Evolutionary conservation across 2,113 vertebrate genomes (phyloP).

Genomic region (Mormyrus lacerda): DNA sequence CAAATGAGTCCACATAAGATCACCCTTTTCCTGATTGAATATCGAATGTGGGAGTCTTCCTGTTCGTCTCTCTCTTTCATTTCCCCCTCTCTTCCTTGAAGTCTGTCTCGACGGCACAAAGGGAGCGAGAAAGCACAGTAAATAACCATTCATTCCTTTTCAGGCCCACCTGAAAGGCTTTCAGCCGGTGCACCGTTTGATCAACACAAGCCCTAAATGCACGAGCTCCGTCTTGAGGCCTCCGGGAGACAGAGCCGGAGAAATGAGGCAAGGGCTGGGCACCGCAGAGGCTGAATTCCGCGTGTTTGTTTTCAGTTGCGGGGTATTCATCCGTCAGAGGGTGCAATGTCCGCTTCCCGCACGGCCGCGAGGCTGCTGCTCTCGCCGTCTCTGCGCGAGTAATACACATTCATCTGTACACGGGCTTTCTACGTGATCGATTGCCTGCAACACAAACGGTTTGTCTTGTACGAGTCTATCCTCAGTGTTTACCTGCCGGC

Average conservation of each 20-base stretch:
- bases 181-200: neutral
- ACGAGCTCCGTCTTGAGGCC: neutral
- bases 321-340: neutral
- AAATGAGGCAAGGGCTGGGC: neutral
- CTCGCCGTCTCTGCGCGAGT: neutral
- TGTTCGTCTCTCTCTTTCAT: neutral
- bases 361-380: neutral
- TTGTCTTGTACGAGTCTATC: neutral
- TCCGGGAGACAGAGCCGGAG: neutral
- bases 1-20: slow-evolving; percentile 13
- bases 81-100: neutral
- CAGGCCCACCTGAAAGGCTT: slow-evolving; percentile 12
- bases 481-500: neutral
- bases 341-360: neutral
- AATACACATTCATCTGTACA: slow-evolving; percentile 6
- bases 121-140: neutral
- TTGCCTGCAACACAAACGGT: neutral
- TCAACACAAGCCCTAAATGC: neutral
- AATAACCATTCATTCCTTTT: slow-evolving; percentile 17
- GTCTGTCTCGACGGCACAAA: neutral
- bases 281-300: neutral
- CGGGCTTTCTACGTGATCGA: neutral
- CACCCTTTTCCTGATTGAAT: slow-evolving; percentile 31
- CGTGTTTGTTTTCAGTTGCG: neutral
- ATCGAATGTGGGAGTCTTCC: slow-evolving; percentile 20